These are phyloP conservation scores for Trypoxylus dichotomus DNA, from an alignment of 1,140 invertebrate genomes.

Conservation along the genomic window DNA sequence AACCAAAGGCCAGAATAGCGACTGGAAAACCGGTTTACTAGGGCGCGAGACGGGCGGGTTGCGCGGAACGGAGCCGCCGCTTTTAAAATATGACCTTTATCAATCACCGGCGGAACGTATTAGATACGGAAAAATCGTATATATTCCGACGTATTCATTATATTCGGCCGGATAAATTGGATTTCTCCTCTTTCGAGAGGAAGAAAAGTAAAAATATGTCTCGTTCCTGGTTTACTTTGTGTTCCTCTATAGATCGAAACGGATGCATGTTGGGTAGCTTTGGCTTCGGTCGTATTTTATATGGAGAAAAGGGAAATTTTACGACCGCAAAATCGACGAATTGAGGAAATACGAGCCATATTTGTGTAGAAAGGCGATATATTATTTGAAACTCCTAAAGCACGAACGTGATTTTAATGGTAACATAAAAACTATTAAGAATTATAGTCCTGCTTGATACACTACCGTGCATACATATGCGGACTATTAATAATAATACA, in stretches of 20 bases:
- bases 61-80: not conserved
- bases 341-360: not conserved
- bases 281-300: not conserved
- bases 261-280: not conserved
- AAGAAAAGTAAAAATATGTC: not conserved
- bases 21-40: not conserved
- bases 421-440: too few species aligned
- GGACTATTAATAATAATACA: too few species aligned
- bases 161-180: conserved; percentile 6
- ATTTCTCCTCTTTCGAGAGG: not conserved
- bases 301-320: not conserved
- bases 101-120: not conserved
- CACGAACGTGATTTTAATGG: too few species aligned
- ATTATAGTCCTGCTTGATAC: too few species aligned
- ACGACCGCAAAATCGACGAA: not conserved
- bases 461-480: too few species aligned
- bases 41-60: not conserved
- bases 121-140: conserved; percentile 3
- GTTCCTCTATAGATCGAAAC: too few species aligned
- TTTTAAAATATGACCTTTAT: conserved; percentile 4
- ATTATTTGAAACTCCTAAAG: too few species aligned
- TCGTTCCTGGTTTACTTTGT: not conserved
- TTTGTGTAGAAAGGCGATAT: too few species aligned
- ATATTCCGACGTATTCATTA: not conserved
- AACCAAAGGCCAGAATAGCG: not conserved